Conservation (phyloP, 2,888 invertebrate genomes). For the Frankliniella intonsa region DNA sequence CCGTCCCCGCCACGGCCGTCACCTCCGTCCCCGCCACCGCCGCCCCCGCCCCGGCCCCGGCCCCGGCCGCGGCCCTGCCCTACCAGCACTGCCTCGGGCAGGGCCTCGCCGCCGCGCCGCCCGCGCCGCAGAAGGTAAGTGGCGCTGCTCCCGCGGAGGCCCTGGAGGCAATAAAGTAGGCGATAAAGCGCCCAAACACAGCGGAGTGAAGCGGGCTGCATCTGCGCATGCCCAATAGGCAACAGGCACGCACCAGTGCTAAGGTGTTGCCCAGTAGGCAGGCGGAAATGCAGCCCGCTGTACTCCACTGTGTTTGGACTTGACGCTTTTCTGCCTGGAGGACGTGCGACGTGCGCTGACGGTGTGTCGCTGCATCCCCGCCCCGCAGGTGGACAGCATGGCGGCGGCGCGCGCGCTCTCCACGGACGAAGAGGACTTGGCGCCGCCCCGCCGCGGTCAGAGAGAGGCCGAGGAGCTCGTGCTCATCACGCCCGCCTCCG, state of each 20-base stretch:
- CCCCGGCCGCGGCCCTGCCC: not conserved
- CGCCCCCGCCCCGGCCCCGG: not conserved
- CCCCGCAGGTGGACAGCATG: not conserved
- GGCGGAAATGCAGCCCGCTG: too few species aligned
- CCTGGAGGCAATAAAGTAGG: too few species aligned
- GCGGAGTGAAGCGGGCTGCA: too few species aligned
- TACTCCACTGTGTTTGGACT: too few species aligned
- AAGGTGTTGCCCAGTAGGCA: too few species aligned
- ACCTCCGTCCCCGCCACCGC: not conserved
- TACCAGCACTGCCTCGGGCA: not conserved
- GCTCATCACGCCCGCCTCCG: not conserved
- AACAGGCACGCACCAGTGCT: too few species aligned
- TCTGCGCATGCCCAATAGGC: too few species aligned
- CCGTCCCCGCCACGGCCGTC: constrained; percentile 3
- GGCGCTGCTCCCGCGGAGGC: not conserved
- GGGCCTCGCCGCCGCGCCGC: not conserved
- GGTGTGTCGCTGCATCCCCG: not conserved
- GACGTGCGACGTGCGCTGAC: too few species aligned
- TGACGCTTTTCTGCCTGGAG: too few species aligned
- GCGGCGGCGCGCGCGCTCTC: not conserved
- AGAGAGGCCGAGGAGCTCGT: not conserved
- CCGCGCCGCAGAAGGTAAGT: not conserved
- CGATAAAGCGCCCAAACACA: too few species aligned
- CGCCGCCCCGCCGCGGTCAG: not conserved
- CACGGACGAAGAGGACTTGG: constrained; percentile 6